These are phyloP conservation scores for Iselma pallidipennis DNA, from an alignment of 2,888 invertebrate genomes.

Conservation along the genomic window DNA sequence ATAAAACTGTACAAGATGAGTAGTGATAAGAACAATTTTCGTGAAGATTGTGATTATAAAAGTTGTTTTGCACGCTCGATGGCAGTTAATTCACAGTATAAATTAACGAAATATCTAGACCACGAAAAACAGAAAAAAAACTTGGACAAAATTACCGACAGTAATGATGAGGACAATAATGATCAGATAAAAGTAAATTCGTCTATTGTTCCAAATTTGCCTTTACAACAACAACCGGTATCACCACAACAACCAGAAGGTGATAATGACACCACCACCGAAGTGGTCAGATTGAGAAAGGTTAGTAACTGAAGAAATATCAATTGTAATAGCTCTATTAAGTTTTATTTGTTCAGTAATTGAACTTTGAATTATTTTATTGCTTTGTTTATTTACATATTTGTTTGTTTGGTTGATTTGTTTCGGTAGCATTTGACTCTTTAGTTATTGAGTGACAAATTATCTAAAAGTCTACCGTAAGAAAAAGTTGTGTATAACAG, in stretches of 20 bases:
- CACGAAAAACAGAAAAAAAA: neutral
- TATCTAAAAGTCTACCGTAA: too few relatives aligned
- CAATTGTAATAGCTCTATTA: too few relatives aligned
- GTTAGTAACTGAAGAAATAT: too few relatives aligned
- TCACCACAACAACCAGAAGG: neutral
- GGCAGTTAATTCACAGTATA: slow-evolving; percentile 51
- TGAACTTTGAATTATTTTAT: too few relatives aligned
- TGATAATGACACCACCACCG: neutral
- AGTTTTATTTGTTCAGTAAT: too few relatives aligned
- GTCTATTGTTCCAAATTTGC: neutral
- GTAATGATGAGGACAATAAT: neutral
- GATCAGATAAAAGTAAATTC: neutral
- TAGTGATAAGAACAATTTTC: slow-evolving; percentile 30
- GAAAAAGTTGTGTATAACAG: too few relatives aligned
- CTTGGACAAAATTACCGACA: neutral
- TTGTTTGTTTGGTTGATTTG: too few relatives aligned
- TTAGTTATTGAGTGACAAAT: too few relatives aligned
- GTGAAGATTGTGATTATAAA: slow-evolving; percentile 47
- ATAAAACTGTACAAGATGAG: too few relatives aligned
- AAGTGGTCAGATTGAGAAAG: slow-evolving; percentile 34
- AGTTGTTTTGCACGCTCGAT: slow-evolving; percentile 54
- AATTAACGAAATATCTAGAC: slow-evolving; percentile 34
- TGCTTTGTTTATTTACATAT: too few relatives aligned
- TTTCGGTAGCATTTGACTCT: neutral
- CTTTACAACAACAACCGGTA: neutral